A percentile compares a stretch with the other conserved stretches of the same genome.
These are phyloP conservation scores for Aphis craccivora DNA, from an alignment of 1,140 invertebrate genomes.

Conservation along the genomic window DNA sequence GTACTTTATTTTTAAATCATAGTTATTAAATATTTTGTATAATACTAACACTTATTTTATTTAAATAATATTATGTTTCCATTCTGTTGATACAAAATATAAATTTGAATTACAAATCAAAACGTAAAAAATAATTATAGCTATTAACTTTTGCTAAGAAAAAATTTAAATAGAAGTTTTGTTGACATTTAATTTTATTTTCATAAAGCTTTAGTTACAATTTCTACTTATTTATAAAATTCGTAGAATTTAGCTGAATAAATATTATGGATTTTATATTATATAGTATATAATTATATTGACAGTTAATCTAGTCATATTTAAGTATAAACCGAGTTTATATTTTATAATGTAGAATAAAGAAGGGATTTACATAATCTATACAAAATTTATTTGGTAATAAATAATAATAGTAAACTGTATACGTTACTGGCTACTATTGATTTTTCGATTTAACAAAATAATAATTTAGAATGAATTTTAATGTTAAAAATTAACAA, in stretches of 20 bases:
- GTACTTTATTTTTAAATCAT: background rate
- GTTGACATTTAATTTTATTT: background rate
- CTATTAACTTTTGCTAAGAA: background rate
- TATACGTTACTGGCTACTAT: background rate
- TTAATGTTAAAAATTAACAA: background rate
- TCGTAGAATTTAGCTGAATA: background rate
- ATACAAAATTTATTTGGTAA: background rate
- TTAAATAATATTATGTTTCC: background rate
- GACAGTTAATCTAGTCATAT: background rate
- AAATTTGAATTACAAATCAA: background rate
- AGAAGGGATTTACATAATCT: background rate
- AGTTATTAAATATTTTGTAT: background rate
- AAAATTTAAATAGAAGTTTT: constrained; percentile 15
- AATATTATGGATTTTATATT: background rate
- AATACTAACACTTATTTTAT: background rate
- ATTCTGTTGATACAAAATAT: background rate
- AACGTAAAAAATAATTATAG: background rate
- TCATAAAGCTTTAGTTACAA: background rate
- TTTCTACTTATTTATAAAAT: background rate
- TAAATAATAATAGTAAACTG: background rate
- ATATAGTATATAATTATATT: no score
- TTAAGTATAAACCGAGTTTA: background rate
- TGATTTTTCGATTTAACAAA: background rate
- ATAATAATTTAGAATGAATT: background rate
- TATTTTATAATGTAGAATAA: background rate